Base-by-base conservation (phyloP, 2,113 vertebrate species). In the Zingel zingel region DNA sequence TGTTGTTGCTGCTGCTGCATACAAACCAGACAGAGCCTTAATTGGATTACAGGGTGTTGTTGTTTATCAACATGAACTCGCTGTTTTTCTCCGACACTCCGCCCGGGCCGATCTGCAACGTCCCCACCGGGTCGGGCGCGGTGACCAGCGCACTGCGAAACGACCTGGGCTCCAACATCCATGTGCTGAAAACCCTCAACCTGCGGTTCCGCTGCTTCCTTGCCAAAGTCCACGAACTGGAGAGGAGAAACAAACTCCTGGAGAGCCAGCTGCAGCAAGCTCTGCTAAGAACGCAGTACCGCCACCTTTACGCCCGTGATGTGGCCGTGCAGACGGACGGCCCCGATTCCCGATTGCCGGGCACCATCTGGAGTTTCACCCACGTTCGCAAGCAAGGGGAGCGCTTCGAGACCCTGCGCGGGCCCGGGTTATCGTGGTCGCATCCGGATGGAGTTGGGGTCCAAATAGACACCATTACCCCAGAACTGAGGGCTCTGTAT, bases 141-240 rank as follows among this genome's bases (percentile, higher is more conserved):
- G 94, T 84, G 76, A 93, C 96, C 82, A 95, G 95, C 88, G 97
- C 96, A 77, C 95, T 98, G 93, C 95, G 97, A 47, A 96, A 97
- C 62, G 97, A 97, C 92, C 84, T 98, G 95, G 97, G 97, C 63
- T 97, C 97, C 86, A 98, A 98, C 92, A 97, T 97, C 91, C 96
- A 97, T 69, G 96, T 97, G 83, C 93, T 98, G 73, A 98, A 98
- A 91, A 97, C 96, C n/a, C 96, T 97, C 79, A 97, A 97, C 92
- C 93, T 97, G 92, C 95, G 97, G 7, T 97, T 97, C 90, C 96
- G 97, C 86, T 97, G 97, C 91, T 97, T 97, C 88, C 94, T 97
- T 19, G 97, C 97, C 85, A 97, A 97, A 81, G 97, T 97, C 43
- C 97, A 97, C 75, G 97, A 97, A 33, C 93, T 97, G 81, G 97